Conservation (phyloP, 2,113 vertebrate genomes). For the Puntigrus tetrazona region DNA sequence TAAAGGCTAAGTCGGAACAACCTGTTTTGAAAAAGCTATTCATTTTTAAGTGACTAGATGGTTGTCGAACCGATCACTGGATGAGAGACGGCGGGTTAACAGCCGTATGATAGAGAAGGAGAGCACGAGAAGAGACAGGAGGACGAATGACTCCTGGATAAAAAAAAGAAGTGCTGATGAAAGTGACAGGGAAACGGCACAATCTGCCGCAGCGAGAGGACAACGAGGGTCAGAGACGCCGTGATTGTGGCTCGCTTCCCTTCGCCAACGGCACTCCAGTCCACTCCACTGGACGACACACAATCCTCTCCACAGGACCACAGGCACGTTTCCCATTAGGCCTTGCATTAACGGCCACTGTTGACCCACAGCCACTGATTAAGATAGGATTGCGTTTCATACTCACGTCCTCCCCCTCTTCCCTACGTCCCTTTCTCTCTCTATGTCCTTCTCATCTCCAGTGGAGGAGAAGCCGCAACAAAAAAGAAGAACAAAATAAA, state of each 20-base stretch:
- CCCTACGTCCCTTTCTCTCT: background rate
- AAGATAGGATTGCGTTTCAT: constrained; percentile 56
- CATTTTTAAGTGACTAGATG: background rate
- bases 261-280: constrained; percentile 35
- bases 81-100: background rate
- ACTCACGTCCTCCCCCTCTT: constrained; percentile 33
- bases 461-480: background rate
- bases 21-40: background rate
- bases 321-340: constrained; percentile 63
- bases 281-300: constrained; percentile 15
- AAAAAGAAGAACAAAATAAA: constrained; percentile 3
- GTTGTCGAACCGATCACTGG: constrained; percentile 1
- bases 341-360: constrained; percentile 58
- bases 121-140: background rate
- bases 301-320: constrained; percentile 39
- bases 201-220: constrained; percentile 66
- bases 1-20: background rate
- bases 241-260: constrained; percentile 41
- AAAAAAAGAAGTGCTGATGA: constrained; percentile 56
- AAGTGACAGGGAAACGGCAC: constrained; percentile 69
- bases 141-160: constrained; percentile 10
- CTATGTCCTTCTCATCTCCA: constrained; percentile 53
- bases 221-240: constrained; percentile 41
- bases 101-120: background rate
- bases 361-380: constrained; percentile 62